phyloP scores from a whole-genome alignment of 2,888 invertebrate species.

The Cephonodes hylas region DNA sequence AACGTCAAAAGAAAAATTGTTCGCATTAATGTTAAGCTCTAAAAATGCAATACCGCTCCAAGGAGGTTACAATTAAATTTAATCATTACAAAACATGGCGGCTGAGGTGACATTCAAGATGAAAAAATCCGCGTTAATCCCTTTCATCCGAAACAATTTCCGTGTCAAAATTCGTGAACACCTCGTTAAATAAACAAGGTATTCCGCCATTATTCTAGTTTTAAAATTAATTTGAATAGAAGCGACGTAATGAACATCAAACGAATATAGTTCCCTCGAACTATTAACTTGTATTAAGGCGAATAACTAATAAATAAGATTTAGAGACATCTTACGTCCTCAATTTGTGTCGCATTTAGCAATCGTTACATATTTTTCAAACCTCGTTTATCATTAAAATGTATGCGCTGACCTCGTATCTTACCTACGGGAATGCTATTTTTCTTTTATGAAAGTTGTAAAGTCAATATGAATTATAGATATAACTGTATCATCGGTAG shows the following conservation, averaged over 20 bases:
- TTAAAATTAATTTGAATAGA: slow-evolving; percentile 59
- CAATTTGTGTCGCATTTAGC: slow-evolving; percentile 69
- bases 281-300: slow-evolving; percentile 68
- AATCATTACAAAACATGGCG: neutral
- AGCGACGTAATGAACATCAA: slow-evolving; percentile 69
- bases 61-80: neutral
- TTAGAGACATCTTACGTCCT: slow-evolving; percentile 58
- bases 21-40: neutral
- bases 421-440: slow-evolving; percentile 38
- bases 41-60: neutral
- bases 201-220: slow-evolving; percentile 46
- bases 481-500: slow-evolving; percentile 1
- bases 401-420: slow-evolving; percentile 54
- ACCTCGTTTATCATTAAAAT: slow-evolving; percentile 68
- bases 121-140: slow-evolving; percentile 37
- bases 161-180: slow-evolving; percentile 40
- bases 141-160: slow-evolving; percentile 44
- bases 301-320: slow-evolving; percentile 73
- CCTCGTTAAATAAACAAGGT: slow-evolving; percentile 54
- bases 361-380: slow-evolving; percentile 68
- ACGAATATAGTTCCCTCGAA: slow-evolving; percentile 55
- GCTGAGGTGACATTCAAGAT: neutral
- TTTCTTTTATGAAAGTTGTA: slow-evolving; percentile 31
- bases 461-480: slow-evolving; percentile 5
- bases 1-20: neutral